phyloP scores from a whole-genome alignment of 2,113 vertebrate genomes.

The Meles meles region DNA sequence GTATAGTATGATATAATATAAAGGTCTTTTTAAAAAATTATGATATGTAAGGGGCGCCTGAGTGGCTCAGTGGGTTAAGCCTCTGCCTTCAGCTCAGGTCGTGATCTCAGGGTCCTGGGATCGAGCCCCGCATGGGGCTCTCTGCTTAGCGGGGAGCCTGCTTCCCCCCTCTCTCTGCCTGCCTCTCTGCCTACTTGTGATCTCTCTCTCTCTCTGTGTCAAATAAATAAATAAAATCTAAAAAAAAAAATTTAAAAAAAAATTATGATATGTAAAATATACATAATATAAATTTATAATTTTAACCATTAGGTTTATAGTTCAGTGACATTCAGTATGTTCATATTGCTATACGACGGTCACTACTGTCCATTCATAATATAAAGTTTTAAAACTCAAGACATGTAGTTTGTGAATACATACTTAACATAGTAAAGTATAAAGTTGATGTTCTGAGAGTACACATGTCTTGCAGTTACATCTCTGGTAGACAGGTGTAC shows the following conservation, averaged over 20 bases:
- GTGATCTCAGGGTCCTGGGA: too few relatives aligned
- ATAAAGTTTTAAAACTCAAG: slow-evolving; percentile 31
- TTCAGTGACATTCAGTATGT: neutral
- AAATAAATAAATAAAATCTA: too few relatives aligned
- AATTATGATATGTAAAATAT: neutral
- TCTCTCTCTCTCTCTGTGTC: too few relatives aligned
- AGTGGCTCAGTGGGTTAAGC: too few relatives aligned
- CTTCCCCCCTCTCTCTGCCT: too few relatives aligned
- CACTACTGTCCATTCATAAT: neutral
- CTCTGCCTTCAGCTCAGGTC: too few relatives aligned
- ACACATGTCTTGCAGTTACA: neutral
- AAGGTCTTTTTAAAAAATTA: neutral
- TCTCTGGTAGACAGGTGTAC: neutral
- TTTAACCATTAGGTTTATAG: neutral
- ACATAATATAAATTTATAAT: neutral
- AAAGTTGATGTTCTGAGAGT: neutral
- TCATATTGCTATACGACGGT: neutral
- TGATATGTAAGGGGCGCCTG: neutral
- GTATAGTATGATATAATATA: neutral
- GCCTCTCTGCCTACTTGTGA: too few relatives aligned
- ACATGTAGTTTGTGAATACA: neutral
- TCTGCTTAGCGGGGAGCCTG: too few relatives aligned
- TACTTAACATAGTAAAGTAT: neutral
- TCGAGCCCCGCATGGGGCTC: too few relatives aligned
- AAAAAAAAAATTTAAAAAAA: too few relatives aligned